phyloP scores from a whole-genome alignment of 2,797 vertebrate genomes.

The Morus bassanus region DNA sequence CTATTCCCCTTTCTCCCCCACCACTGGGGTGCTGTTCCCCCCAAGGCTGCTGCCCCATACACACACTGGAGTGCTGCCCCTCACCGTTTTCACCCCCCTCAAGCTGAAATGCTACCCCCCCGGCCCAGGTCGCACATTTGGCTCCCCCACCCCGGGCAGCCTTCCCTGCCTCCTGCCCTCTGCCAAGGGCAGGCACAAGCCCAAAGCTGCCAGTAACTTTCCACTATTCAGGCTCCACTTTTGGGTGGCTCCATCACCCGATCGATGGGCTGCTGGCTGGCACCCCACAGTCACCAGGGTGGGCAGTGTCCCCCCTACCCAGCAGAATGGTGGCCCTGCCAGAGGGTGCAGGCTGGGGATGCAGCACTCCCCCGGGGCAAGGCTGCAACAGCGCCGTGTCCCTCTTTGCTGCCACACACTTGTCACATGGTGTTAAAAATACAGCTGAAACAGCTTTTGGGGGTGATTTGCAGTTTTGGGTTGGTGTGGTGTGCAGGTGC shows the following conservation, averaged over 20 bases:
- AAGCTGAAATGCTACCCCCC: too few relatives aligned
- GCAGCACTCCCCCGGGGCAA: fast-evolving
- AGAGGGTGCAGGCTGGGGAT: background rate
- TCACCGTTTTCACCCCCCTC: background rate
- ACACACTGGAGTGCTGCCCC: background rate
- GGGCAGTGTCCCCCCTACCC: background rate
- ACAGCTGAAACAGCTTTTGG: fast-evolving
- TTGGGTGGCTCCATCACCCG: fast-evolving
- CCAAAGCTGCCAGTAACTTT: background rate
- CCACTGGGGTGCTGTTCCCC: too few relatives aligned
- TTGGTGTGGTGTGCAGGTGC: background rate
- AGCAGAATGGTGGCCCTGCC: background rate
- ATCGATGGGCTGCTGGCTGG: background rate
- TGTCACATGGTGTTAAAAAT: background rate
- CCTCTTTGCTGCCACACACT: fast-evolving
- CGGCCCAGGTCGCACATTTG: background rate
- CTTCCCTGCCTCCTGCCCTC: background rate
- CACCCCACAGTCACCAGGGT: background rate
- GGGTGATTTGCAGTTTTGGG: background rate
- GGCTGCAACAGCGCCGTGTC: background rate
- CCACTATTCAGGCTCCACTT: background rate
- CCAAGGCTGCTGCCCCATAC: background rate
- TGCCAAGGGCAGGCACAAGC: background rate
- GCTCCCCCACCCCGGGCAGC: background rate
- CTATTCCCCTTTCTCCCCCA: background rate